Evolutionary conservation across 35 echinoderm and acorn worm genomes (phyloP), one percentile per base, ranked within the genome.

Genomic region (Nesometra sesokonis): DNA sequence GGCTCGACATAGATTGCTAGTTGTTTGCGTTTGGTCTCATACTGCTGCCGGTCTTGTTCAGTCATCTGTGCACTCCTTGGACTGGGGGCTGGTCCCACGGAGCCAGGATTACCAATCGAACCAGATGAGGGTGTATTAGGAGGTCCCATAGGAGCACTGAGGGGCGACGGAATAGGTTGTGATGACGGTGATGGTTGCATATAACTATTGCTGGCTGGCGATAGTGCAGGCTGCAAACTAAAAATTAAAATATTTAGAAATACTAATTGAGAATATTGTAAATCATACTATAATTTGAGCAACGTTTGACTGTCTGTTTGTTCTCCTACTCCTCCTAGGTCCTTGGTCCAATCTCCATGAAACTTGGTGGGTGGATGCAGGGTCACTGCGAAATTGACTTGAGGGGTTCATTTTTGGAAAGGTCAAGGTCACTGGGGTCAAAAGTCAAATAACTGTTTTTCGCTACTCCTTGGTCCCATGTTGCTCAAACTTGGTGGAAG

Each of bases 101-200:
- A 91, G 15, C 57, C 47, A 36, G 89, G 89, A 36, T 86, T 87
- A 57, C 90, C 85, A 81, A 38, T 35, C 23, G 29, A 81, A 0
- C 0, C 39, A 84, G 35, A 13, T 34, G 32, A 81, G 35, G 79
- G 32, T 32, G 32, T 36, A 81, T 32, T 81, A 23, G 35, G 79
- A 81, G 32, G 35, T 31, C 35, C 35, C 35, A 67, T 67, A 67
- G 52, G 2, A 27, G 52, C 52, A 88, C 35, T 47, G 47, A 76
- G 77, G 30, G 89, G 89, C 31, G 89, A 90, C 35, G 89, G 84
- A 76, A 90, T 43, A 23, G 81, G 81, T 37, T 35, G 77, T 52
- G 83, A 46, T 19, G 89, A 85, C 34, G 89, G 89, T 19, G 82
- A 85, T 23, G 89, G 89, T 33, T 90, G 89, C 21, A 90, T 84